Evolutionary conservation across 2,797 vertebrate genomes (phyloP), one percentile per base, ranked within the genome.

Genomic region (Antrozous pallidus): DNA sequence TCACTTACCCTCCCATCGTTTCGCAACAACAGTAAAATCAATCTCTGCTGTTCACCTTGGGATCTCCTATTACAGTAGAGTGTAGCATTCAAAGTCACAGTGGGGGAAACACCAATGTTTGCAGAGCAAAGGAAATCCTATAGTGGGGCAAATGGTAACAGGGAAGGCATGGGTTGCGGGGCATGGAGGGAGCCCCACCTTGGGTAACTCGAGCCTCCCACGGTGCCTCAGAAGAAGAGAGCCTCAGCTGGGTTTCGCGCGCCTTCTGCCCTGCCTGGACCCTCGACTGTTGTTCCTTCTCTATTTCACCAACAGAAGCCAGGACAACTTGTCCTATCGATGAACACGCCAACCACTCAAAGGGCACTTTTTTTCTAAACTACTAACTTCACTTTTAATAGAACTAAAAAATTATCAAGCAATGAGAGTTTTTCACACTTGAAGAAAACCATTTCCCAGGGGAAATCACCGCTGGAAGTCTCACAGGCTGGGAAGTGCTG

Each of bases 21-120:
- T 93, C 33, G 40, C 77, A 89, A 69, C 31, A 90, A 67, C 73
- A 89, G 75, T 88, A 95, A 96, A 94, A 97, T 81, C 79, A 86
- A 86, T 90, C 74, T 96, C 54, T 93, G 69, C 63, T 92, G 65
- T 80, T 92, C 82, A 88, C 85, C 83, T 71, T 83, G 49, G 74
- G 73, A 63, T 95, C 78, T 80, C 82, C 24, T 86, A n/a, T 86
- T 95, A 88, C 92, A 74, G 33, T 26, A 36, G 56, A 86, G 75
- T n/a, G 16, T 69, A 40, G n/a, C 7, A 1, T 78, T 94, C 84
- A 91, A n/a, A 47, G 63, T 26, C 78, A 88, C 45, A 56, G 56
- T 49, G 31, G 51, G 63, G 51, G n/a, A 90, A 95, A 84, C 2
- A 54, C 33, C 31, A 82, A 6, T 51, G 33, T 96, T 88, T 94